Base-by-base conservation (phyloP, 1,140 invertebrate species). In the Euwallacea fornicatus region DNA sequence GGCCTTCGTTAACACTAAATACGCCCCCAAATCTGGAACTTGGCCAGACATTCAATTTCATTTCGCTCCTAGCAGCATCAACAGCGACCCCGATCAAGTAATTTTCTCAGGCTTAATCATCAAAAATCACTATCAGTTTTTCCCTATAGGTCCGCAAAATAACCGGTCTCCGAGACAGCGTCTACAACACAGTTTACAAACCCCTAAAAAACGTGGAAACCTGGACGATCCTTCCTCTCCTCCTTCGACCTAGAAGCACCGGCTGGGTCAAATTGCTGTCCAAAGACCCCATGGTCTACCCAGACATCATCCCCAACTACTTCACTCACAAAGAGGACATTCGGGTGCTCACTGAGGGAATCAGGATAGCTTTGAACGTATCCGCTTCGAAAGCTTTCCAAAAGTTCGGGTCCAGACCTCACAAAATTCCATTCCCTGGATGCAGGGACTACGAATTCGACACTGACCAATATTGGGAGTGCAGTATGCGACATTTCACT, bases 241-340 rank as follows among this genome's bases (percentile, higher is more conserved):
- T 95, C 0, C 79, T 97, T 42, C 84, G 95, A 6, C 94, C 95
- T 0, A 90, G 89, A 77, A 96, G 94, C 78, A 87, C 86, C 0
- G 95, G 95, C 0, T 90, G 89, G 86, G 83, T 97, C 6, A 85
- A 88, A n/a, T 78, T 97, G 0, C 88, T 87, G 68, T 93, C 88
- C 43, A 85, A 82, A 41, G 90, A 98, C 82, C 96, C 96, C 0
- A 85, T 89, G 8, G 86, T 91, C 2, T 87, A 91, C 75, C 96
- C 96, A 0, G 86, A 91, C 4, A 92, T 98, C n/a, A 91, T 94
- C 80, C 95, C 96, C 0, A 96, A 96, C 76, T 97, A 97, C 76
- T 93, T 97, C 77, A 88, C 91, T 0, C 88, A 94, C 73, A 88
- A 88, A 69, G 87, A 92, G 75, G 93, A 95, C 73, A 85, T 95